These are phyloP conservation scores for Phenganax subtilis DNA, from an alignment of 92 coral and sea anemone genomes.

Conservation along the genomic window DNA sequence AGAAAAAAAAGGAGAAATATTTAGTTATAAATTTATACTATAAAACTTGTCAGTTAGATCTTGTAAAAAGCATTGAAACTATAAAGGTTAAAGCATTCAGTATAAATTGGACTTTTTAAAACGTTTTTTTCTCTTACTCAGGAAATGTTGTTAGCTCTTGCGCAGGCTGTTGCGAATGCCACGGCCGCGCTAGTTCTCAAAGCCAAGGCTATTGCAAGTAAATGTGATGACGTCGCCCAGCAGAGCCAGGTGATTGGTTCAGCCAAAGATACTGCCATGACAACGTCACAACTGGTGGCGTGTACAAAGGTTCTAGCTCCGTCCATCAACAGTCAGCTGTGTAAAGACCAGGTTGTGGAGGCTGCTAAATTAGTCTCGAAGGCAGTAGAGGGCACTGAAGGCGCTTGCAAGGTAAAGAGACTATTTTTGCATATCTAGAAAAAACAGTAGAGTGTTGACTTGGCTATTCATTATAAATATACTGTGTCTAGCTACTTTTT, in stretches of 20 bases:
- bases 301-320: conserved; percentile 97
- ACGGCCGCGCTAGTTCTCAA: conserved; percentile 89
- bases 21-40: neutral
- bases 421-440: neutral
- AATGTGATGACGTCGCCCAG: conserved; percentile 77
- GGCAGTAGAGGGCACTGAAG: conserved; percentile 96
- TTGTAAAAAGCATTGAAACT: neutral
- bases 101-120: neutral
- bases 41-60: neutral
- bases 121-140: conserved; percentile 22
- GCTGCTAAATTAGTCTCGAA: conserved; percentile 96
- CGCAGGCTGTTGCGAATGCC: conserved; percentile 99
- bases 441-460: neutral
- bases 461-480: too few species aligned
- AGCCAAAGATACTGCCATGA: conserved; percentile 97
- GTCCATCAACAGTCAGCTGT: conserved; percentile 90
- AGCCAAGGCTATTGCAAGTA: conserved; percentile 92
- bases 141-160: conserved; percentile 93
- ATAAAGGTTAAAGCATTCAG: neutral
- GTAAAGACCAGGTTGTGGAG: conserved; percentile 93
- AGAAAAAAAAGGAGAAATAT: neutral
- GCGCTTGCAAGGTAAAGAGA: conserved; percentile 76
- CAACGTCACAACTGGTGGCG: conserved; percentile 96
- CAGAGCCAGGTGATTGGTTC: conserved; percentile 92
- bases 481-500: too few species aligned